phyloP scores from a whole-genome alignment of 1,140 invertebrate genomes.

The Nylanderia fulva region DNA sequence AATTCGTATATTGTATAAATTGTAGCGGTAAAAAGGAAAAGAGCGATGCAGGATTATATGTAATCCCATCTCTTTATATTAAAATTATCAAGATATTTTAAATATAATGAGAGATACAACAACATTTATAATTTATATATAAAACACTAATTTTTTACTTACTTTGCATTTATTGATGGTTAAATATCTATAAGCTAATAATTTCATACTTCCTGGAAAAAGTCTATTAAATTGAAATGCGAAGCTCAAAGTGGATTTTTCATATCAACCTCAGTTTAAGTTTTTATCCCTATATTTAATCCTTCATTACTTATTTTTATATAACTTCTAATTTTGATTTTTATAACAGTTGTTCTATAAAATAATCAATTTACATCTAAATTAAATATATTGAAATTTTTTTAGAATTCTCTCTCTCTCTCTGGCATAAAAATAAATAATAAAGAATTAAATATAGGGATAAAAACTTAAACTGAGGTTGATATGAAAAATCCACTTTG shows the following conservation, averaged over 20 bases:
- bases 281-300: too few species aligned
- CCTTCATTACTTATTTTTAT: too few species aligned
- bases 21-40: background rate
- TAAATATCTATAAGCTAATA: conserved; percentile 1
- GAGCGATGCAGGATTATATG: background rate
- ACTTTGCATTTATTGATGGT: background rate
- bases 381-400: too few species aligned
- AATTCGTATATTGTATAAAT: background rate
- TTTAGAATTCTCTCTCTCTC: too few species aligned
- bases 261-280: too few species aligned
- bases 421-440: too few species aligned
- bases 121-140: conserved; percentile 14
- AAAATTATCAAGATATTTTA: background rate
- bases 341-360: too few species aligned
- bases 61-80: background rate
- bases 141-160: background rate
- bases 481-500: background rate
- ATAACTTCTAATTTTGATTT: too few species aligned
- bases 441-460: too few species aligned
- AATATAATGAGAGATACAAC: background rate
- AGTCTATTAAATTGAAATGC: background rate
- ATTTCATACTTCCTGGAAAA: background rate
- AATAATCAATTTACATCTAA: too few species aligned
- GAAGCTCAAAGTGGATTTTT: background rate
- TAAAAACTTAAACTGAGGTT: too few species aligned